Evolutionary conservation across 2,113 vertebrate species (phyloP).

Genomic region (Maccullochella peelii): DNA sequence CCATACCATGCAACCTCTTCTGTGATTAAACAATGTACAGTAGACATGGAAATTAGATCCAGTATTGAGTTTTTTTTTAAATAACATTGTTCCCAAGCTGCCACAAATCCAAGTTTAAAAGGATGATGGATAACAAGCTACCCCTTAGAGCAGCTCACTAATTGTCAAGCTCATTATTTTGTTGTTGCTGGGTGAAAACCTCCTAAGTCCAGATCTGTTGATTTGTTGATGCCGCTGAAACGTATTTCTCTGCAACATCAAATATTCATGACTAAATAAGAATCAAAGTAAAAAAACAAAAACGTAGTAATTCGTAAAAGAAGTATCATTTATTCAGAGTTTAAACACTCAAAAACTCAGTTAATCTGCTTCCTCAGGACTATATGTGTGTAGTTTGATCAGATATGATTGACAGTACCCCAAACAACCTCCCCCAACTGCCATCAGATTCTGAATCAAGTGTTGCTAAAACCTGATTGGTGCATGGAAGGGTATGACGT

Average conservation of each 20-base stretch:
- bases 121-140: conserved; percentile 38
- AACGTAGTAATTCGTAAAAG: too few species aligned
- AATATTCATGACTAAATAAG: not conserved
- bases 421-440: not conserved
- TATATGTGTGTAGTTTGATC: not conserved
- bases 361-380: not conserved
- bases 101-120: conserved; percentile 18
- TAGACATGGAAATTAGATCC: not conserved
- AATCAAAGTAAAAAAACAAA: not conserved
- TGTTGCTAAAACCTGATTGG: not conserved
- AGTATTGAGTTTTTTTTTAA: not conserved
- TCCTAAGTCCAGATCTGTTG: not conserved
- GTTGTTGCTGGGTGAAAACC: conserved; percentile 32
- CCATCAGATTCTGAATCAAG: not conserved
- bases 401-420: not conserved
- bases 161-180: conserved; percentile 53
- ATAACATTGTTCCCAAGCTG: conserved; percentile 18
- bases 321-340: not conserved
- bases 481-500: not conserved
- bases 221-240: not conserved
- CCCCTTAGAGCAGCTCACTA: conserved; percentile 13
- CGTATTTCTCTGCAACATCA: not conserved
- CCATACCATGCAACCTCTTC: not conserved
- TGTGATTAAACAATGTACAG: not conserved
- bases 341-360: not conserved